phyloP scores from a whole-genome alignment of 2,888 invertebrate genomes.

The Autographa pulchrina region DNA sequence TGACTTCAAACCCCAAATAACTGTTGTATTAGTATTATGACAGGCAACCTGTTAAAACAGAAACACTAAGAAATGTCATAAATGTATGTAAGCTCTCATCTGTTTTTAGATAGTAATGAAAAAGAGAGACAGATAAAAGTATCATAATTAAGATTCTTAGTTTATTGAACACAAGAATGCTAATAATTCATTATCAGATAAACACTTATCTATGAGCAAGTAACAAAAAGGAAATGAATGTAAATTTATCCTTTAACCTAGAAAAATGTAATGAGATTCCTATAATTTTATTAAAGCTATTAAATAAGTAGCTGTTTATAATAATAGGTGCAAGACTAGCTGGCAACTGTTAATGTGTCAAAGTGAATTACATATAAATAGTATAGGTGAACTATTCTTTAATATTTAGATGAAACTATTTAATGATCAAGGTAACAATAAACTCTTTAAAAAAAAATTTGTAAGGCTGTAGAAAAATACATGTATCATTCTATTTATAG shows the following conservation, averaged over 20 bases:
- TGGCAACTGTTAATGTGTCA: conserved; percentile 11
- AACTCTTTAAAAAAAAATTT: not conserved
- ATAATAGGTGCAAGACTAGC: conserved; percentile 25
- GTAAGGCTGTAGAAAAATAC: not conserved
- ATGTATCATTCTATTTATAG: not conserved
- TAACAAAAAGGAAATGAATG: conserved; percentile 15
- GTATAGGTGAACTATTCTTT: not conserved
- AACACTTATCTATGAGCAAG: conserved; percentile 19
- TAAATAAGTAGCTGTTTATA: conserved; percentile 32
- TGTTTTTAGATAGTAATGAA: not conserved
- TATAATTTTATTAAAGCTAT: conserved; percentile 17
- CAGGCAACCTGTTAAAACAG: not conserved
- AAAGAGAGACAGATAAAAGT: not conserved
- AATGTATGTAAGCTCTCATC: not conserved
- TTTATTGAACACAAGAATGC: conserved; percentile 11
- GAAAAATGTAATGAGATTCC: conserved; percentile 29
- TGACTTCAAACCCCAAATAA: not conserved
- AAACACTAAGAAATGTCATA: not conserved
- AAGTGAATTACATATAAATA: conserved; percentile 19
- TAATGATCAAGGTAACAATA: not conserved
- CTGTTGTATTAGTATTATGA: not conserved
- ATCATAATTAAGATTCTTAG: conserved; percentile 8
- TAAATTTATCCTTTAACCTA: conserved; percentile 16
- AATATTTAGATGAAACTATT: conserved; percentile 1
- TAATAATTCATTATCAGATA: conserved; percentile 25